These are phyloP conservation scores for Cyphomyrmex costatus DNA, from an alignment of 1,140 invertebrate genomes.

Conservation along the genomic window DNA sequence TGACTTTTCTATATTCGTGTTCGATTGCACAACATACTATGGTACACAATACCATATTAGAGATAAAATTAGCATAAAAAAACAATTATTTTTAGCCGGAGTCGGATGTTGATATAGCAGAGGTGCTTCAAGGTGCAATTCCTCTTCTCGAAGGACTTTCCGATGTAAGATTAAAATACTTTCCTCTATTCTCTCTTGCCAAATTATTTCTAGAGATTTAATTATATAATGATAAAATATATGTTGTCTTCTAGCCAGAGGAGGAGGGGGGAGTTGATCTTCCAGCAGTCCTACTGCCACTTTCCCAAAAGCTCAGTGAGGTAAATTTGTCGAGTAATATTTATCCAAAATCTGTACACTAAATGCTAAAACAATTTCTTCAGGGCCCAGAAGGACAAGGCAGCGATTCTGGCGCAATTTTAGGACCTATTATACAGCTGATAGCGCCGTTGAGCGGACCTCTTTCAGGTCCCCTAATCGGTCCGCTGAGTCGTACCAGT, in stretches of 20 bases:
- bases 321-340: slow-evolving; percentile 72
- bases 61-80: neutral
- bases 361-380: neutral
- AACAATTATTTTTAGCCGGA: slow-evolving; percentile 80
- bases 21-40: neutral
- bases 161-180: slow-evolving; percentile 74
- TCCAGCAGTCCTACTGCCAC: slow-evolving; percentile 77
- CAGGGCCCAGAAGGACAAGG: slow-evolving; percentile 81
- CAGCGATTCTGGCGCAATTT: slow-evolving; percentile 80
- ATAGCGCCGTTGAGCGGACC: slow-evolving; percentile 82
- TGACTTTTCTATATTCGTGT: neutral
- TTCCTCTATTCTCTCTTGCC: neutral
- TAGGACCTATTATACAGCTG: slow-evolving; percentile 80
- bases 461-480: slow-evolving; percentile 79
- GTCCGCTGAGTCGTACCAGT: slow-evolving; percentile 78
- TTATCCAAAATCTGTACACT: neutral
- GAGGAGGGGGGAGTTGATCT: slow-evolving; percentile 78
- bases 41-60: neutral
- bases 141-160: slow-evolving; percentile 82
- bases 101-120: slow-evolving; percentile 79
- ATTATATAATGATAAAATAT: slow-evolving; percentile 4
- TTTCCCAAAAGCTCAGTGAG: slow-evolving; percentile 77
- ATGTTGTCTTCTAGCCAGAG: slow-evolving; percentile 76
- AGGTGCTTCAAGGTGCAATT: slow-evolving; percentile 78
- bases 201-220: slow-evolving; percentile 24